Evolutionary conservation across 1,140 invertebrate genomes (phyloP), one percentile per base, ranked within the genome.

Genomic region (Brachionus sp.): DNA sequence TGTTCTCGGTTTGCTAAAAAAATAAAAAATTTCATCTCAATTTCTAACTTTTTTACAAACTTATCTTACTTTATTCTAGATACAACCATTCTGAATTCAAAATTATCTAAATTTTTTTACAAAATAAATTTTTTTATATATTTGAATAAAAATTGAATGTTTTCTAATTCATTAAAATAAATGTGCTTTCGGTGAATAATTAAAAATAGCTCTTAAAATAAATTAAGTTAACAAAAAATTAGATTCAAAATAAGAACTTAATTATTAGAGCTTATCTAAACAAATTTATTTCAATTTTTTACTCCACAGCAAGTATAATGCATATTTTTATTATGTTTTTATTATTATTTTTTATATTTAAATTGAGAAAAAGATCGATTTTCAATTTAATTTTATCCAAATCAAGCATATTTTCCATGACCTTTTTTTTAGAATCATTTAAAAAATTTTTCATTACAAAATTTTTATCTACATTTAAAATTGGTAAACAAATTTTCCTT

Each of bases 1-100:
- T 25, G 95, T 96, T 86, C 92, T 95, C 0, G 96, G 93, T 91
- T 96, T 96, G 23, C 70, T 75, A 9, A 25, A 75, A 75, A 25
- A 42, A n/a, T 0, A 0, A 46, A 75, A 29, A 0, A 46, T 35
- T 75, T 46, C 1, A 75, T 16, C 19, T 5, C 33, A 39, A 70
- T 9, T 70, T 46, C 12, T 50, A 0, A 50, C 13, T 50, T 6
- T n/a, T 50, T 16, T 3, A 13, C 5, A 50, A 13, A 13, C 19
- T 37, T 70, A 4, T n/a, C 10, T 75, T 75, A 75, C 70, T 19
- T 46, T 2, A 75, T 29, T 75, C 70, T 75, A 23, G 70, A 44
- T 25, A 75, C 70, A 7, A 10, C 19, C 70, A 75, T 75, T 75
- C 13, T n/a, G 13, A 68, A 33, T 23, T 68, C n/a, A 16, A 53